phyloP scores from a whole-genome alignment of 2,113 vertebrate genomes.

The Hymenochirus boettgeri region DNA sequence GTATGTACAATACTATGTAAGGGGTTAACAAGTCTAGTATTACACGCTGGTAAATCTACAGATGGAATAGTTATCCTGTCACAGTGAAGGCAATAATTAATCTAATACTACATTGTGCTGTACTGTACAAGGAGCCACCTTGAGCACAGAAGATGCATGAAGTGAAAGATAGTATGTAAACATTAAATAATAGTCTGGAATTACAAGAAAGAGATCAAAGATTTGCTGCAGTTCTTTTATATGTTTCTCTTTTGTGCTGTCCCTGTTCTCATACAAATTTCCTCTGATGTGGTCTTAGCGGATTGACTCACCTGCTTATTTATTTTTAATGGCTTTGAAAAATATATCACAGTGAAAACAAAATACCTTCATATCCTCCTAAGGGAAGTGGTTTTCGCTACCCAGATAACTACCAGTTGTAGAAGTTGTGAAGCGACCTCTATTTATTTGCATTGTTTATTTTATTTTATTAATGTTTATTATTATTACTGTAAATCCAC shows the following conservation, averaged over 20 bases:
- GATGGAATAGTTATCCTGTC: no score
- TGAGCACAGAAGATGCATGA: conserved; percentile 39
- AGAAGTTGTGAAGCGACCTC: no score
- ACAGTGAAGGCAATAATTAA: no score
- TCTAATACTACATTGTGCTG: no score
- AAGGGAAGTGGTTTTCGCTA: not conserved
- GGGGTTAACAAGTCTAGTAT: no score
- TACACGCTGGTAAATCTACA: no score
- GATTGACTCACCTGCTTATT: conserved; percentile 72
- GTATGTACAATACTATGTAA: no score
- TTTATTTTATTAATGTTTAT: no score
- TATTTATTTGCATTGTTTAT: no score
- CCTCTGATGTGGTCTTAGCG: conserved; percentile 73
- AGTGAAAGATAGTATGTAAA: conserved; percentile 57
- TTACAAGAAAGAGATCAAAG: conserved; percentile 61
- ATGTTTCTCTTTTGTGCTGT: conserved; percentile 61
- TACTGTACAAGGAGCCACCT: not conserved
- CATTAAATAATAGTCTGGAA: conserved; percentile 52
- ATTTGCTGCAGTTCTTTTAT: conserved; percentile 51
- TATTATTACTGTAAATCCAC: no score
- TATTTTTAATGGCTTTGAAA: conserved; percentile 63
- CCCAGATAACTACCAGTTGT: no score
- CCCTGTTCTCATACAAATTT: conserved; percentile 49
- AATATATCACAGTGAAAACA: conserved; percentile 63
- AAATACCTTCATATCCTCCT: conserved; percentile 60